Base-by-base conservation (phyloP, 2,888 invertebrate genomes). In the Pharmacophagus antenor region DNA sequence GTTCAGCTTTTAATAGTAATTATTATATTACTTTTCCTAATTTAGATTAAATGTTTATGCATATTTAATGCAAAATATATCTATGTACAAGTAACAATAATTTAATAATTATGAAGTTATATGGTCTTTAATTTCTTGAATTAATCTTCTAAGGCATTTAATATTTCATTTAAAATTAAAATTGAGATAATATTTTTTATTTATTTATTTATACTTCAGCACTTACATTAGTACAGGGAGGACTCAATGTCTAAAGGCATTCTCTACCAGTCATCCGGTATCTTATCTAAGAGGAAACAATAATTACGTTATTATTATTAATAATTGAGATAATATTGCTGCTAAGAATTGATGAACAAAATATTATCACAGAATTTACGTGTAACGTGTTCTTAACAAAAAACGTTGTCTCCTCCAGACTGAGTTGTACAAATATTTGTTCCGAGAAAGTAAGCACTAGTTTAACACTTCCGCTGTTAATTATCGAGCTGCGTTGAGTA, bases 391-490 rank as follows among this genome's bases (percentile, higher is more conserved):
- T 37, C 4, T 44, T 56, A 58, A 64, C 58, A 61, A 51, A 21
- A 53, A 46, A 22, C 50, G 47, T 51, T 62, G 58, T 49, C 44
- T 54, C 53, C 44, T 60, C 22, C 56, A 47, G 57, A 61, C 59
- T 57, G 63, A 70, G 70, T 59, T 63, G 58, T 54, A 63, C 65
- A 74, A 76, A 74, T 71, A 73, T 74, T 73, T 63, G 68, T 67
- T 74, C 71, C 71, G 65, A 37, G 64, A 25, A 67, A 70, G 61
- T 68, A 65, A 62, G 70, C 63, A 62, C 62, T 61, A 69, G 65
- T 67, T 72, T 68, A 74, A 73, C 73, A 74, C 72, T 68, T 71
- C 63, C 58, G 59, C 57, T 74, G 74, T 65, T 80, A 79, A 80
- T 77, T 74, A 62, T 68, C 63, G 65, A 56, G 62, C 64, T 63